Evolutionary conservation across 2,797 vertebrate species (phyloP).

Genomic region (Melanotaenia pygmaea): DNA sequence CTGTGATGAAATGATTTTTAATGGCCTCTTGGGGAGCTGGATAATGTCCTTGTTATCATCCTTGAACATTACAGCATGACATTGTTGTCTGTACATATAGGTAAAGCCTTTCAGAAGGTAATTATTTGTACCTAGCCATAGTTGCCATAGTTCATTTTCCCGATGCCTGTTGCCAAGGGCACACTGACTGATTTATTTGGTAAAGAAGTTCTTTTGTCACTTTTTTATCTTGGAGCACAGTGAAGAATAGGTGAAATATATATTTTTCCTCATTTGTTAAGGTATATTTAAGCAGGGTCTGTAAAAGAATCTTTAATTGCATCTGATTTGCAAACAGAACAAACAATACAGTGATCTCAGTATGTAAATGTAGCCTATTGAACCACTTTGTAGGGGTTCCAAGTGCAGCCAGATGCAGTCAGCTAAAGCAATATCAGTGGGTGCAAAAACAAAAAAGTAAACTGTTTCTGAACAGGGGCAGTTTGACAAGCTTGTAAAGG

Average conservation of each 20-base stretch:
- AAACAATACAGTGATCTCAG: conserved; percentile 21
- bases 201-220: conserved; percentile 25
- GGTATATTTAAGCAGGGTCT: conserved; percentile 52
- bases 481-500: conserved; percentile 41
- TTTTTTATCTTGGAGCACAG: conserved; percentile 48
- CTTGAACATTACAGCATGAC: conserved; percentile 26
- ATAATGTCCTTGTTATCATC: conserved; percentile 8
- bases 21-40: conserved; percentile 35
- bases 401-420: conserved; percentile 5
- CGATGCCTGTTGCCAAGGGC: conserved; percentile 31
- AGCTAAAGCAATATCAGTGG: conserved; percentile 9
- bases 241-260: conserved; percentile 37
- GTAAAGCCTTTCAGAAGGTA: conserved; percentile 24
- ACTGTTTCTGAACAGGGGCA: conserved; percentile 30
- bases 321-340: conserved; percentile 57
- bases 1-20: conserved; percentile 52
- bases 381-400: neutral
- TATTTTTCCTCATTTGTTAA: conserved; percentile 56
- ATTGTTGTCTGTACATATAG: conserved; percentile 21
- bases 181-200: conserved; percentile 57
- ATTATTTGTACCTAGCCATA: conserved; percentile 25
- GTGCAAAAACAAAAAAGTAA: conserved; percentile 8
- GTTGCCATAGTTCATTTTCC: conserved; percentile 31
- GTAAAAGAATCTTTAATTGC: conserved; percentile 46
- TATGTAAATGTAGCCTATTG: neutral